Base-by-base conservation (phyloP, 2,888 invertebrate species). In the Cryptus viduatorius region DNA sequence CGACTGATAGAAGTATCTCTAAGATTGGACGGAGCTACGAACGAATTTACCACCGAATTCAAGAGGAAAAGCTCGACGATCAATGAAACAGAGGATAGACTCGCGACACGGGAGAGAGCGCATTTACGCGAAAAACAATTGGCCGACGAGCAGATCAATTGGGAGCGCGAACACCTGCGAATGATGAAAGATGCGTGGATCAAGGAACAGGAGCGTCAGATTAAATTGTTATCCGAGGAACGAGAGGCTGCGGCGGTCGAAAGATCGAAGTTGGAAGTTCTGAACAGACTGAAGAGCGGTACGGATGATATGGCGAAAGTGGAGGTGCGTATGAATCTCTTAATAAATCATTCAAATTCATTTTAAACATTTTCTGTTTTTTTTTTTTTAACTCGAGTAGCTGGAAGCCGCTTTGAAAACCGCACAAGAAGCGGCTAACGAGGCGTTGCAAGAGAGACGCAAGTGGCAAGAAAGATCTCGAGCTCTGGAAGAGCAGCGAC, bases 391-490 rank as follows among this genome's bases (percentile, higher is more conserved):
- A 73, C 5, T 78, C 65, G 24, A 80, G 5, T 48, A 93, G 93
- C 75, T 92, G 31, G 90, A 93, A 84, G 88, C 90, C 37, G 91
- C 92, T 67, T 88, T 93, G 68, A 91, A 89, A 87, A 89, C 90
- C 48, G 93, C 93, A 1, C 90, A 92, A 81, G 89, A 92, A 48
- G 91, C 91, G 44, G 83, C 87, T 29, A 81, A 85, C 46, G 87
- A 84, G 61, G 91, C 92, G 12, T 89, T 89, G 79, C 86, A 82
- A 42, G 92, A 93, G 83, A 91, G 86, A 83, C 78, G 90, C 29
- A 91, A 88, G 72, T 93, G 93, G 93, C 89, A 91, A 82, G 90
- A 93, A 61, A 91, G 90, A 84, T 82, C 89, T 3, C 86, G 87
- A 44, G 88, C 90, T 72, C 77, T 93, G 29, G 90, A 92, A 78